Evolutionary conservation across 2,113 vertebrate genomes (phyloP).

Genomic region (Daphoenositta chrysoptera): DNA sequence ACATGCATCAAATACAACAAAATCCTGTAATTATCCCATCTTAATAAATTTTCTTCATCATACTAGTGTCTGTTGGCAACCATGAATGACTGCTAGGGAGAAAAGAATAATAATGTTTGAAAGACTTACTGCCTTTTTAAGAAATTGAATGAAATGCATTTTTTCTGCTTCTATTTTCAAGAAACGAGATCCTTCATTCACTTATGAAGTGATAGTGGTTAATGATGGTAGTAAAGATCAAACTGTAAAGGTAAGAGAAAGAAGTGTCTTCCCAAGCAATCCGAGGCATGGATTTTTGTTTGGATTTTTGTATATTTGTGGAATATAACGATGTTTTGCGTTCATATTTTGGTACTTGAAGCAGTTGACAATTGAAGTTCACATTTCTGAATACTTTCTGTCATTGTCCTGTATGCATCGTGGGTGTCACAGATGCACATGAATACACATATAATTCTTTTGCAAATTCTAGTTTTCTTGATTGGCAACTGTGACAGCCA

Average conservation of each 20-base stretch:
- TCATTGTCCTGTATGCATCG: accelerated
- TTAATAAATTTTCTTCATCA: background rate
- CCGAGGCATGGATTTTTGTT: background rate
- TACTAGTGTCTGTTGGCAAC: background rate
- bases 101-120: background rate
- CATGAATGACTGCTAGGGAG: background rate
- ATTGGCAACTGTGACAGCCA: background rate
- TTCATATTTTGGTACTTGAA: background rate
- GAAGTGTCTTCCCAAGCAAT: background rate
- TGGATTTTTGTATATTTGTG: background rate
- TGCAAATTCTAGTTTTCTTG: background rate
- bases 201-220: conserved; percentile 92
- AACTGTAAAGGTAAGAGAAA: conserved; percentile 84
- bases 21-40: background rate
- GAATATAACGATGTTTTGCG: background rate
- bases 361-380: background rate
- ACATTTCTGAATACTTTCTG: background rate
- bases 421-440: background rate
- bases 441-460: background rate
- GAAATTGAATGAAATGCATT: background rate
- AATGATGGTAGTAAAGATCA: conserved; percentile 94
- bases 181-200: conserved; percentile 82
- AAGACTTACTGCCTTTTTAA: background rate
- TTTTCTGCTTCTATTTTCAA: conserved; percentile 63
- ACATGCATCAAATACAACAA: background rate